Conservation (phyloP, 2,113 vertebrate species). For the Theristicus caerulescens region DNA sequence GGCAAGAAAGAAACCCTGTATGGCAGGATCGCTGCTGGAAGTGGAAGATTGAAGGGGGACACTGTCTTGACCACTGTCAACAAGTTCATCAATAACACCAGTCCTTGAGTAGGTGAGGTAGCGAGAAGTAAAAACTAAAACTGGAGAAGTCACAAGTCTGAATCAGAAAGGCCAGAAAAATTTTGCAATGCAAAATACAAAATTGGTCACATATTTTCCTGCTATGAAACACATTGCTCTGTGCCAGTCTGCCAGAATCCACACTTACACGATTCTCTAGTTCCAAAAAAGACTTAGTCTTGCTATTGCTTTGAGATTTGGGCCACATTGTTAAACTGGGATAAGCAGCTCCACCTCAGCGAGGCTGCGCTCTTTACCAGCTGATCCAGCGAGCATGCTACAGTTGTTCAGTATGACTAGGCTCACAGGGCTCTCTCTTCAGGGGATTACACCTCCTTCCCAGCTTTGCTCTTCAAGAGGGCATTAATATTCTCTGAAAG, state of each 20-base stretch:
- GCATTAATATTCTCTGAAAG: slow-evolving; percentile 33
- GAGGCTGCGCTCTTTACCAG: background rate
- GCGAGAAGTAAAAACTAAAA: background rate
- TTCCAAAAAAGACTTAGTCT: background rate
- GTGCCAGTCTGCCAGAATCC: background rate
- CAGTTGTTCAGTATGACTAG: background rate
- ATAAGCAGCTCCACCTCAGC: background rate
- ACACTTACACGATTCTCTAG: background rate
- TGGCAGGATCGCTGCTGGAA: background rate
- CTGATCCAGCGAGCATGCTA: background rate
- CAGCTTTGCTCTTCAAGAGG: slow-evolving; percentile 20
- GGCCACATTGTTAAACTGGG: background rate
- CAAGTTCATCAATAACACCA: background rate
- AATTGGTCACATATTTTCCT: background rate
- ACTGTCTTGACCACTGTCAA: background rate
- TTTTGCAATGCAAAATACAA: background rate
- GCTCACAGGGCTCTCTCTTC: background rate
- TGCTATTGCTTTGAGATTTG: background rate
- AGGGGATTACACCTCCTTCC: background rate
- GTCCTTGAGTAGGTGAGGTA: background rate
- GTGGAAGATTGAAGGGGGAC: background rate
- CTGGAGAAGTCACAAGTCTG: background rate
- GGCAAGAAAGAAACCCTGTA: background rate
- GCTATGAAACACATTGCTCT: background rate
- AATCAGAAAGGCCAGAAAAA: background rate